A percentile compares a stretch with the other conserved stretches of the same genome.
phyloP scores from a whole-genome alignment of 2,888 invertebrate genomes.

The Diarsia brunnea region DNA sequence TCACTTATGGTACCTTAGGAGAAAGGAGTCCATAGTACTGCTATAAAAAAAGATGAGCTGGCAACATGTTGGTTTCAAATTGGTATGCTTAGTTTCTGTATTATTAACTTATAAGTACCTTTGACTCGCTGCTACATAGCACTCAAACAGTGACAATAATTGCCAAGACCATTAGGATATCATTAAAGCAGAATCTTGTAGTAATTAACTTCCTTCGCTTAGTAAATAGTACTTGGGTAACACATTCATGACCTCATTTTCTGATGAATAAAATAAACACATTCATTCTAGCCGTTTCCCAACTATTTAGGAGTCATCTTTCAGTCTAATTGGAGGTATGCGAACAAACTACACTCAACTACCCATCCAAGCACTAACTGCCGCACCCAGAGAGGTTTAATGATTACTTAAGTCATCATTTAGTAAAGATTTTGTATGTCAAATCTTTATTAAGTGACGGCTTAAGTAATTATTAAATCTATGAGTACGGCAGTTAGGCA shows the following conservation, averaged over 20 bases:
- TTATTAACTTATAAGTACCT: not conserved
- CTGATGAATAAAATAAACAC: not conserved
- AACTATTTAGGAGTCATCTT: not conserved
- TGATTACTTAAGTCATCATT: too few species aligned
- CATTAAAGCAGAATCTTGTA: not conserved
- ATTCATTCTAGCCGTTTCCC: not conserved
- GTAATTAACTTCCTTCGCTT: not conserved
- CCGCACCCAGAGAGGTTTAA: too few species aligned
- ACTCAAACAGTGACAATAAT: not conserved
- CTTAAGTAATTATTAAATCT: too few species aligned
- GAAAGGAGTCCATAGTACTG: conserved; percentile 34
- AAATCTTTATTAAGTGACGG: too few species aligned
- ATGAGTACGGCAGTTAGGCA: too few species aligned
- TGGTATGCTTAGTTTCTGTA: conserved; percentile 15
- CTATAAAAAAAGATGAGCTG: conserved; percentile 55
- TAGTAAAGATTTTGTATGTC: too few species aligned
- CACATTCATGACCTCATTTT: not conserved
- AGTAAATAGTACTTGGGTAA: not conserved
- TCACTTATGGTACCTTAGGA: not conserved
- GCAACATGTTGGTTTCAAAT: conserved; percentile 34
- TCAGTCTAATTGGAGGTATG: too few species aligned
- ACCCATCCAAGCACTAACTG: not conserved
- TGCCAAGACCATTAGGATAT: not conserved
- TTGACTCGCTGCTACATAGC: not conserved
- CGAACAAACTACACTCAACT: not conserved